Percentiles rank a stretch among this genome's conserved stretches.
These are phyloP conservation scores for Rhinoraja longicauda DNA, from an alignment of 2,797 vertebrate genomes.

Conservation along the genomic window DNA sequence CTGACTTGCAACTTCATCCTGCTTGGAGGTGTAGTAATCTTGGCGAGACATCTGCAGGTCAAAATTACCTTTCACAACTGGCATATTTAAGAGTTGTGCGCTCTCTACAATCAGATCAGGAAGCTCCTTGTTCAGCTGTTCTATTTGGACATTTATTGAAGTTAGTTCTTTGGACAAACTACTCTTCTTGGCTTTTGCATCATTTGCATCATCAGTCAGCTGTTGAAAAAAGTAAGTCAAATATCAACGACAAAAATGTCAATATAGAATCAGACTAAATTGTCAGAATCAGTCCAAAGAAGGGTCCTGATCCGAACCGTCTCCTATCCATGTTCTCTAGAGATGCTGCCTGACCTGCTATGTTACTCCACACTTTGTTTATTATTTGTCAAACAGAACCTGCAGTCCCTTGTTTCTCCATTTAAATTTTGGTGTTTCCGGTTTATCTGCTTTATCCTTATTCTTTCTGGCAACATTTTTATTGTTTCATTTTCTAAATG, in stretches of 20 bases:
- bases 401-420: neutral
- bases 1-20: slow-evolving; percentile 70
- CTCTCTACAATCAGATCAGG: slow-evolving; percentile 67
- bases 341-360: no score
- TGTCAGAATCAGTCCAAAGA: no score
- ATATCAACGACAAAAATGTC: no score
- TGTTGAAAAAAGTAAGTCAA: slow-evolving; percentile 40
- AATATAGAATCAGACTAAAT: no score
- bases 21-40: slow-evolving; percentile 65
- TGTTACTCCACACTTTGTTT: no score
- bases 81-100: slow-evolving; percentile 66
- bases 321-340: no score
- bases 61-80: slow-evolving; percentile 72
- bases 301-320: no score
- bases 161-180: slow-evolving; percentile 65
- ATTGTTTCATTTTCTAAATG: no score
- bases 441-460: neutral
- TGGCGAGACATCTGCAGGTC: slow-evolving; percentile 70
- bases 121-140: slow-evolving; percentile 63
- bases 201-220: slow-evolving; percentile 52
- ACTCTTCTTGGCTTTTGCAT: slow-evolving; percentile 58
- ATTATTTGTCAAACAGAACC: no score
- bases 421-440: neutral
- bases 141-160: slow-evolving; percentile 65
- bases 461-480: neutral